Percentiles rank a stretch among this genome's conserved stretches.
Conservation (phyloP, 2,113 vertebrate genomes). For the Urocitellus parryii region DNA sequence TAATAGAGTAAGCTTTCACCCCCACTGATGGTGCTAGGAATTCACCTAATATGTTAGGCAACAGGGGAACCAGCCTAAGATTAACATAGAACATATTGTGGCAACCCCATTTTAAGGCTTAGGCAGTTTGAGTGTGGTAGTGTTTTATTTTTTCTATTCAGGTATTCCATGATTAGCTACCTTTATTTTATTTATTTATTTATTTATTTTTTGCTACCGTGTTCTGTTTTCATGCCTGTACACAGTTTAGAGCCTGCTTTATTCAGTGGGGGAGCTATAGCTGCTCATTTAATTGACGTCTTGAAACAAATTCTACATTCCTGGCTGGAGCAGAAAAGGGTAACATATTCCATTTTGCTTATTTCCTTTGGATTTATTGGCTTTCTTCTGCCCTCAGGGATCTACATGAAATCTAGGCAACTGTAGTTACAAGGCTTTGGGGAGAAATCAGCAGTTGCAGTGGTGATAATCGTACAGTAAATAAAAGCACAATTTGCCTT, state of each 20-base stretch:
- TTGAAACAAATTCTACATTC: constrained; percentile 82
- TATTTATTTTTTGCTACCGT: constrained; percentile 22
- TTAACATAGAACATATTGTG: background rate
- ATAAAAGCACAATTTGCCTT: constrained; percentile 85
- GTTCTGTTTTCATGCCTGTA: constrained; percentile 67
- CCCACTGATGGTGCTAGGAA: background rate
- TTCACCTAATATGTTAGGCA: background rate
- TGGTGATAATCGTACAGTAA: constrained; percentile 85
- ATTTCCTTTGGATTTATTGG: constrained; percentile 85
- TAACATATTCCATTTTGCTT: constrained; percentile 84
- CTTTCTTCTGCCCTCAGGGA: constrained; percentile 81
- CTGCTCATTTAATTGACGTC: constrained; percentile 84
- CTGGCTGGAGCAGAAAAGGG: constrained; percentile 77
- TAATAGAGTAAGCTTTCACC: background rate
- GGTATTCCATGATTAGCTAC: constrained; percentile 60
- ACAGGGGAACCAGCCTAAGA: background rate
- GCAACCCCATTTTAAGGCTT: background rate
- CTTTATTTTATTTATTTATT: constrained; percentile 33
- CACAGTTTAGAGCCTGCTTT: constrained; percentile 69
- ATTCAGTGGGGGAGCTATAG: constrained; percentile 67
- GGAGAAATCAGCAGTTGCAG: constrained; percentile 85
- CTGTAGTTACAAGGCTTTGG: constrained; percentile 83
- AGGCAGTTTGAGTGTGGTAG: background rate
- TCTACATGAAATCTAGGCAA: constrained; percentile 82
- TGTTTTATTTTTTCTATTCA: constrained; percentile 16